Base-by-base conservation (phyloP, 2,113 vertebrate species). In the Rhodinocichla rosea region DNA sequence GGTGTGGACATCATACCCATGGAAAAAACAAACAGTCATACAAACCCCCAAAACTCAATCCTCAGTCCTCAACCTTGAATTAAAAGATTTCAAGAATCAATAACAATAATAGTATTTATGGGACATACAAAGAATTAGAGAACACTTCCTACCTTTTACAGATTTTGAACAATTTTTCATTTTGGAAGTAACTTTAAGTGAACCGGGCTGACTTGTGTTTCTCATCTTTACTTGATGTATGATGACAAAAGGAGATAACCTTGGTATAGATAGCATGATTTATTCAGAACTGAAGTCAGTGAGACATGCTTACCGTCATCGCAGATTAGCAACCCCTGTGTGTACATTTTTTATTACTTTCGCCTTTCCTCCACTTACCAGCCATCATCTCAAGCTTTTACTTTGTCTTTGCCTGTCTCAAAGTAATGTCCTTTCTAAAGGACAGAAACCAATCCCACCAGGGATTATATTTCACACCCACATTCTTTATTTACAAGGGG, bases 221-320 rank as follows among this genome's bases (percentile, higher is more conserved):
- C 81, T 91, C 89, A 87, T 95, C 91, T 94, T 87, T 87, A 60
- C 77, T 91, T 95, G 88, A 96, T 87, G 62, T 74, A 64, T 73
- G 85, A 92, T 93, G 94, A 92, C 93, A 91, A 92, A 96, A 86
- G 53, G 52, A 93, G 94, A 96, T 97, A 94, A 94, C 87, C 71
- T 77, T 77, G 35, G 83, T 73, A 93, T 59, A 94, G 92, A 80
- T 68, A 62, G 40, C 83, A 95, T 96, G 94, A 96, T 97, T 96
- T 95, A 97, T 96, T 93, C 91, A 94, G 76, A 91, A 85, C 50
- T 79, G 44, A 92, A 91, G 93, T 59, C 50, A 71, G 55, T 17
- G 57, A 95, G 83, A 88, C 71, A 77, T 53, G 56, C 71, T 93
- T 80, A 89, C 75, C 28, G n/a, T 87, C 78, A 60, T 0, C 63